These are phyloP conservation scores for Heteropelma amictum DNA, from an alignment of 2,888 invertebrate species.

Conservation along the genomic window DNA sequence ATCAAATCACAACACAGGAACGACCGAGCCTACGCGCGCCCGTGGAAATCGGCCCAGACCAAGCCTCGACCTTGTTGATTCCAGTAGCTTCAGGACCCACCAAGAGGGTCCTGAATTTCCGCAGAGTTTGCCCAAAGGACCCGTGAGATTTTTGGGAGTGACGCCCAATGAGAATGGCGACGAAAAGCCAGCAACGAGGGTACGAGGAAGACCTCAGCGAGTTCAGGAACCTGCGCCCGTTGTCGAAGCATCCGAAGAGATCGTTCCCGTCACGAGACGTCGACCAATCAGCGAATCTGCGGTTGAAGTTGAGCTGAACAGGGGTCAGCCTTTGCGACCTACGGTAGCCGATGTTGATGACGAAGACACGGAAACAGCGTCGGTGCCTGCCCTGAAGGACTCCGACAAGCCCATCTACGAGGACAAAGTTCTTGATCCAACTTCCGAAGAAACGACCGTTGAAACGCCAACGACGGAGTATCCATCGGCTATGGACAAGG, in stretches of 20 bases:
- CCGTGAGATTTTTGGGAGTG: conserved; percentile 81
- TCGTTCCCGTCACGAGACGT: conserved; percentile 74
- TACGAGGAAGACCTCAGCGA: conserved; percentile 67
- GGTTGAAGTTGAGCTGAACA: conserved; percentile 69
- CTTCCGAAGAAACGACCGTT: conserved; percentile 60
- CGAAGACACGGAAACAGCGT: conserved; percentile 46
- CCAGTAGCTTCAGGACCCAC: conserved; percentile 89
- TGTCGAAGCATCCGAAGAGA: conserved; percentile 64
- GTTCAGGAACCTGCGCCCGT: conserved; percentile 69
- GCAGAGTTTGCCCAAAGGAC: conserved; percentile 79
- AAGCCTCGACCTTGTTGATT: conserved; percentile 89
- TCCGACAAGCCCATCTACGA: conserved; percentile 33
- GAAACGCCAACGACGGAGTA: conserved; percentile 83
- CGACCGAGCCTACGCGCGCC: conserved; percentile 71
- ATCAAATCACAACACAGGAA: conserved; percentile 74
- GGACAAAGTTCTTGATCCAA: conserved; percentile 42
- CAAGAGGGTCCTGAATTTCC: conserved; percentile 80
- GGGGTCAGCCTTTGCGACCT: conserved; percentile 64
- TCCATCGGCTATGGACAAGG: conserved; percentile 87
- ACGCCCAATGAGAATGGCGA: conserved; percentile 80
- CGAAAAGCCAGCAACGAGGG: conserved; percentile 66
- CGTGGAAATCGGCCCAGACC: conserved; percentile 80
- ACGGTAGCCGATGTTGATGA: conserved; percentile 43
- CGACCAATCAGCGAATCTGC: conserved; percentile 78
- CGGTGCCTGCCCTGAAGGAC: conserved; percentile 44